phyloP scores from a whole-genome alignment of 2,888 invertebrate species.

The Drosophila anomelani region DNA sequence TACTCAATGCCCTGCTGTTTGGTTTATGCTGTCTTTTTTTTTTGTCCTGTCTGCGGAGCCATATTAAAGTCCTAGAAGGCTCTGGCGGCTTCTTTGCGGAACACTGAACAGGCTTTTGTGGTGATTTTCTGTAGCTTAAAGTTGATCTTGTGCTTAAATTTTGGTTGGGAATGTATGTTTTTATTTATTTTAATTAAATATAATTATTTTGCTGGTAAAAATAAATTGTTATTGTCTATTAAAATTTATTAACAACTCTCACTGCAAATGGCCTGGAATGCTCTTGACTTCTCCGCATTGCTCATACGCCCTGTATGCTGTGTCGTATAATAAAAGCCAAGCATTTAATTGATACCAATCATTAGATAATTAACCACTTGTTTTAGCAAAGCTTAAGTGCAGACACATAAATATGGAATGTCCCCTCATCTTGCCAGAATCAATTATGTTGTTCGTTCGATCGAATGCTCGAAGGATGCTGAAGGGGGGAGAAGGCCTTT shows the following conservation, averaged over 20 bases:
- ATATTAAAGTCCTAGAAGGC: constrained; percentile 1
- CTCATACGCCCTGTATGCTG: constrained; percentile 6
- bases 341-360: constrained; percentile 20
- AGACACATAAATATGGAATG: constrained; percentile 18
- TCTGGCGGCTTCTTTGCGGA: constrained; percentile 5
- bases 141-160: not conserved
- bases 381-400: constrained; percentile 32
- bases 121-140: not conserved
- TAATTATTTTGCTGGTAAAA: not conserved
- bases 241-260: not conserved
- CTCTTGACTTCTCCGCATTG: not conserved
- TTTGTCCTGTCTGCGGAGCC: not conserved
- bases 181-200: too few species aligned
- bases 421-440: constrained; percentile 17
- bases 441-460: constrained; percentile 36
- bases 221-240: not conserved
- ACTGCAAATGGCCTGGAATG: not conserved
- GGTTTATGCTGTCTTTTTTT: constrained; percentile 1
- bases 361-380: constrained; percentile 29
- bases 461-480: not conserved
- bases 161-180: not conserved
- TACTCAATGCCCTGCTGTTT: constrained; percentile 52
- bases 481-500: not conserved
- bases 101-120: not conserved
- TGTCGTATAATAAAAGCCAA: constrained; percentile 2